A percentile compares a stretch with the other conserved stretches of the same genome.
Evolutionary conservation across 1,140 invertebrate species (phyloP).

Genomic region (Drosophila serrata): DNA sequence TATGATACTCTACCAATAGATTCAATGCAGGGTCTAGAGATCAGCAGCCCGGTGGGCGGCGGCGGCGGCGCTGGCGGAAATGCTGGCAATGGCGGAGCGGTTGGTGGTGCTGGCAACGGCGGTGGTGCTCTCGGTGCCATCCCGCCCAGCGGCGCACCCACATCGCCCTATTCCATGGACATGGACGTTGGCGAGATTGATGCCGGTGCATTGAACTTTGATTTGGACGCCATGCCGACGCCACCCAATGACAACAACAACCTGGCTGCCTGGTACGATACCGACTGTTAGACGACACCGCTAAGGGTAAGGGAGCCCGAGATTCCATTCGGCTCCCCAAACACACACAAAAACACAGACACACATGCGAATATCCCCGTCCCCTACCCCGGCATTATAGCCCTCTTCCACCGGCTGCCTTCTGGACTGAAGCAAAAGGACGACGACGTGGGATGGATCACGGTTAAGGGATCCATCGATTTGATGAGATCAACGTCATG

Average conservation of each 20-base stretch:
- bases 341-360: conserved; percentile 5
- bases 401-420: conserved; percentile 24
- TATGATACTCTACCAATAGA: conserved; percentile 99
- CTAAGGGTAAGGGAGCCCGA: conserved; percentile 22
- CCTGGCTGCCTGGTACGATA: conserved; percentile 97
- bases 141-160: conserved; percentile 89
- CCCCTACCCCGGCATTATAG: conserved; percentile 6
- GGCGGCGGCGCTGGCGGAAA: conserved; percentile 55
- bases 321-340: conserved; percentile 22
- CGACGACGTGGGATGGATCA: conserved; percentile 7
- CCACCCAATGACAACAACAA: conserved; percentile 96
- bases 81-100: conserved; percentile 59
- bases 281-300: conserved; percentile 91
- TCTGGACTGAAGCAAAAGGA: not conserved
- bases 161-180: conserved; percentile 89
- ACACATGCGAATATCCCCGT: conserved; percentile 20
- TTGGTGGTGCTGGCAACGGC: conserved; percentile 86
- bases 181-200: conserved; percentile 93
- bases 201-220: conserved; percentile 92
- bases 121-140: conserved; percentile 86
- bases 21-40: conserved; percentile 97
- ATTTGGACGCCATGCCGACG: conserved; percentile 93
- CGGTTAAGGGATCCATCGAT: conserved; percentile 7
- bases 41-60: conserved; percentile 89
- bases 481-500: conserved; percentile 25